A percentile compares a stretch with the other conserved stretches of the same genome.
Evolutionary conservation across 2,797 vertebrate species (phyloP).

Genomic region (Mergus octosetaceus): DNA sequence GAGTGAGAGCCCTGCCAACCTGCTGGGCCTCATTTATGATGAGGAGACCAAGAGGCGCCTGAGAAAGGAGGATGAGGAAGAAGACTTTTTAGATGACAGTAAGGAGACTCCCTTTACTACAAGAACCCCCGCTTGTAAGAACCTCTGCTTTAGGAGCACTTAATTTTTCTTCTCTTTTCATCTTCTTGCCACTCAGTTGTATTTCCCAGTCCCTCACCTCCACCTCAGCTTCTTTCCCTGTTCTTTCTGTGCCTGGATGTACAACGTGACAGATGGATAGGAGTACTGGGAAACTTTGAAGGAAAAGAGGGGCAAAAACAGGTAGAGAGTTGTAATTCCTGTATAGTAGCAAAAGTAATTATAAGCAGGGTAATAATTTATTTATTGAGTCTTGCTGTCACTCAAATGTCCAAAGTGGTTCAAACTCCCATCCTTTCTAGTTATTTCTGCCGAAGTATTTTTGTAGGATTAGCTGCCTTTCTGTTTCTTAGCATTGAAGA

Average conservation of each 20-base stretch:
- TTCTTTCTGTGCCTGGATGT: constrained; percentile 27
- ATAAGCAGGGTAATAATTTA: neutral
- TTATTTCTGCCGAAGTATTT: neutral
- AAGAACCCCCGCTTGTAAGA: constrained; percentile 86
- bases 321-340: neutral
- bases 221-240: constrained; percentile 16
- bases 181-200: constrained; percentile 67
- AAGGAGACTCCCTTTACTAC: constrained; percentile 90
- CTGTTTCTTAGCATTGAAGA: neutral
- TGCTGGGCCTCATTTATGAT: constrained; percentile 95
- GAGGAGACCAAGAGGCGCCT: constrained; percentile 96
- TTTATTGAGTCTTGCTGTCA: neutral
- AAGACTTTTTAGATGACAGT: constrained; percentile 99
- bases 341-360: neutral
- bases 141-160: constrained; percentile 83
- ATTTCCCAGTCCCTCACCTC: constrained; percentile 42
- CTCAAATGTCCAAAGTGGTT: neutral
- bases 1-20: constrained; percentile 96
- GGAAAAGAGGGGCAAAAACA: neutral
- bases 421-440: neutral
- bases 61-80: constrained; percentile 97
- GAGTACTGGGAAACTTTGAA: neutral
- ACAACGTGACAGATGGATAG: neutral
- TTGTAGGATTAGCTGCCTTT: neutral
- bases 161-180: constrained; percentile 68